phyloP scores from a whole-genome alignment of 1,140 invertebrate genomes.

The Drosophila orosa region DNA sequence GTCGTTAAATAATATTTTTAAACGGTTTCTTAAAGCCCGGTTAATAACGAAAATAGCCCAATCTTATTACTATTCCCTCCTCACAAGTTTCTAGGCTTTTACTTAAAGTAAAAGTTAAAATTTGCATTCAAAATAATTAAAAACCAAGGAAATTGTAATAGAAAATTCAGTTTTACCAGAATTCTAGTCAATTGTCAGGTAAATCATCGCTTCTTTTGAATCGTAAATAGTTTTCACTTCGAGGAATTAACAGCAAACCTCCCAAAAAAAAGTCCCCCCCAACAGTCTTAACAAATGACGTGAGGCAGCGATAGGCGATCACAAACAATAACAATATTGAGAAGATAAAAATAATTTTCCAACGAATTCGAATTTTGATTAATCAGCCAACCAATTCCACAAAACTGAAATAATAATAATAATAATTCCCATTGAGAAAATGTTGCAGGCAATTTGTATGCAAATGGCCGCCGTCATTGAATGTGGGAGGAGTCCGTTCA shows the following conservation, averaged over 20 bases:
- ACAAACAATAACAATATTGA: conserved; percentile 23
- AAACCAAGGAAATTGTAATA: background rate
- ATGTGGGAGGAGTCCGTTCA: conserved; percentile 44
- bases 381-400: conserved; percentile 8
- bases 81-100: background rate
- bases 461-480: conserved; percentile 43
- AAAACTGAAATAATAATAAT: conserved; percentile 24
- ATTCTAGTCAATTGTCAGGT: background rate
- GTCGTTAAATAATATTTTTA: too few relatives aligned
- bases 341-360: conserved; percentile 43
- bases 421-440: conserved; percentile 42
- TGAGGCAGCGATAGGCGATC: conserved; percentile 24
- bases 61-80: background rate
- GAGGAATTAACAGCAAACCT: background rate
- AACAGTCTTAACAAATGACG: conserved; percentile 2
- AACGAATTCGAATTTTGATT: conserved; percentile 32
- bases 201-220: conserved; percentile 10
- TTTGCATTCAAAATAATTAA: background rate
- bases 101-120: too few relatives aligned
- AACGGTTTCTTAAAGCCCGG: too few relatives aligned
- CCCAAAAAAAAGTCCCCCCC: background rate
- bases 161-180: background rate
- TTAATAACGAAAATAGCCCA: background rate
- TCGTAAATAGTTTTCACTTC: conserved; percentile 9
- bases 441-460: conserved; percentile 50